Conservation (phyloP, 2,888 invertebrate genomes). For the Drosophila longiperda region DNA sequence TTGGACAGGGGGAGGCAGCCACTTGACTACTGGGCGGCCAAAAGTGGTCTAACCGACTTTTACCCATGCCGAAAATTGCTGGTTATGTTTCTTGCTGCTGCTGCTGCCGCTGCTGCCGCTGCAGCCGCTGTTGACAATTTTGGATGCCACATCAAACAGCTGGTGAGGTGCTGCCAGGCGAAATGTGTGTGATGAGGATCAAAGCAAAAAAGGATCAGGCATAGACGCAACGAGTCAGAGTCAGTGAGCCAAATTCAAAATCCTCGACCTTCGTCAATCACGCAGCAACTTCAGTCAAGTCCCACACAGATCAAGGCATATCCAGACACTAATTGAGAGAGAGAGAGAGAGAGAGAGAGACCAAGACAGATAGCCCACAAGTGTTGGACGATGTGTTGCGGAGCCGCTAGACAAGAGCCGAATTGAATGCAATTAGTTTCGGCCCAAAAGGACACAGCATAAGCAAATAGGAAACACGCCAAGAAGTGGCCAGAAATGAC, state of each 20-base stretch:
- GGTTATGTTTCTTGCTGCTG: neutral
- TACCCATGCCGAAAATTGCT: conserved; percentile 39
- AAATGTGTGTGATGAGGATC: conserved; percentile 78
- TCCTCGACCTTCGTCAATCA: conserved; percentile 71
- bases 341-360: conserved; percentile 3
- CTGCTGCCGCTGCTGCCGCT: neutral
- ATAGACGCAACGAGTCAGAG: conserved; percentile 20
- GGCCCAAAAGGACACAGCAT: conserved; percentile 21
- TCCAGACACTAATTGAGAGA: conserved; percentile 23
- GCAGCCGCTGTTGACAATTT: conserved; percentile 40
- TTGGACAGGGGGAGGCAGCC: conserved; percentile 50
- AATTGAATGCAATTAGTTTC: conserved; percentile 57
- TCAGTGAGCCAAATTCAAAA: conserved; percentile 7
- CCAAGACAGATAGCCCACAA: conserved; percentile 53
- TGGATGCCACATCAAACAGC: conserved; percentile 31
- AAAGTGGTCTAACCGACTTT: conserved; percentile 40
- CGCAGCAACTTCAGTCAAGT: conserved; percentile 33
- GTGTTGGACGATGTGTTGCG: conserved; percentile 59
- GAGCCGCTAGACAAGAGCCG: conserved; percentile 68
- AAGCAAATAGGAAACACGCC: conserved; percentile 14
- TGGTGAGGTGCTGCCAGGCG: conserved; percentile 41
- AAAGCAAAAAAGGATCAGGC: conserved; percentile 36
- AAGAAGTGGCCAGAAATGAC: conserved; percentile 62
- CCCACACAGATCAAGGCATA: neutral
- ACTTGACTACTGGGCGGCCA: conserved; percentile 64